A percentile compares a stretch with the other conserved stretches of the same genome.
phyloP scores from a whole-genome alignment of 2,888 invertebrate genomes.

The Tromatobia lineatoria region DNA sequence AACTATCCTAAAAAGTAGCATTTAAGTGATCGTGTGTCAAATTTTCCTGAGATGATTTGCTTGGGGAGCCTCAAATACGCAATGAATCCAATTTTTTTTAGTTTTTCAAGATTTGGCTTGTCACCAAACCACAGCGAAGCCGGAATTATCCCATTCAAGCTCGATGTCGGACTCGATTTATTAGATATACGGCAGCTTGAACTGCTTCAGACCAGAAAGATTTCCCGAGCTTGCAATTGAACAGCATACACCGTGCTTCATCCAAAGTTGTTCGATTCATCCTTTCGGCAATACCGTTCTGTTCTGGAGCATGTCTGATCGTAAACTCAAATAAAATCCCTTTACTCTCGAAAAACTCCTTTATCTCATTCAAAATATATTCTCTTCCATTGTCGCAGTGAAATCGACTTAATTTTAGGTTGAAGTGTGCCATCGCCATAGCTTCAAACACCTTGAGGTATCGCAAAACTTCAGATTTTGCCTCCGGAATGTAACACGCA shows the following conservation, averaged over 20 bases:
- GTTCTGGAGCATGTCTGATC: slow-evolving; percentile 75
- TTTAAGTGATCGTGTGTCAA: slow-evolving; percentile 65
- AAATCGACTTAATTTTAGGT: slow-evolving; percentile 70
- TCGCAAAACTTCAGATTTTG: slow-evolving; percentile 72
- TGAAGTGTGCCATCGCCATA: slow-evolving; percentile 73
- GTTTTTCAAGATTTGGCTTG: slow-evolving; percentile 70
- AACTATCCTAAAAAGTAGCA: slow-evolving; percentile 71
- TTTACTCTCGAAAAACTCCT: slow-evolving; percentile 67
- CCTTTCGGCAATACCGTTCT: slow-evolving; percentile 75
- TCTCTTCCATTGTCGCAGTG: slow-evolving; percentile 74
- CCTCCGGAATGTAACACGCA: slow-evolving; percentile 45
- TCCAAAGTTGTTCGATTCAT: slow-evolving; percentile 78
- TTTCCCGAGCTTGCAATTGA: slow-evolving; percentile 76
- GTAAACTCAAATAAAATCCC: slow-evolving; percentile 74
- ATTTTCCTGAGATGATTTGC: slow-evolving; percentile 65
- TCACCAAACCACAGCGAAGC: slow-evolving; percentile 71
- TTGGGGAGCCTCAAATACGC: slow-evolving; percentile 68
- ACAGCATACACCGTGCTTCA: slow-evolving; percentile 80
- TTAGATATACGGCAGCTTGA: slow-evolving; percentile 71
- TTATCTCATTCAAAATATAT: slow-evolving; percentile 72
- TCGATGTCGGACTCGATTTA: slow-evolving; percentile 72
- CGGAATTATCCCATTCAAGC: slow-evolving; percentile 68
- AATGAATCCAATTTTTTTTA: slow-evolving; percentile 71
- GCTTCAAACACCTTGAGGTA: slow-evolving; percentile 73
- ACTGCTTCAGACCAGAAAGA: slow-evolving; percentile 79